Conservation (phyloP, 2,888 invertebrate species). For the Standfussiana lucernea region DNA sequence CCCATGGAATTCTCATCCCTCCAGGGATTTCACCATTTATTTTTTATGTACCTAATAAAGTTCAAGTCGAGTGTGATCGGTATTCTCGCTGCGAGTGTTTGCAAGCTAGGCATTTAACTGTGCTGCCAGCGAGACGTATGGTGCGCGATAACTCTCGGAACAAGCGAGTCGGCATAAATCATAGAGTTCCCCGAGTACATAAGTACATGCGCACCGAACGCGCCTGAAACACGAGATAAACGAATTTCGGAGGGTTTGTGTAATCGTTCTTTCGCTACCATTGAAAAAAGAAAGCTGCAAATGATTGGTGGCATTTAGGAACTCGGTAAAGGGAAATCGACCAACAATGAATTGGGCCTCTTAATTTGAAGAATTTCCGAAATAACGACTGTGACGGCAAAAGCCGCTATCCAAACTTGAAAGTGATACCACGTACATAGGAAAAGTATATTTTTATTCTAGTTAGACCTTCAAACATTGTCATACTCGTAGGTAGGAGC, state of each 20-base stretch:
- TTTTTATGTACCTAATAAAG: not conserved
- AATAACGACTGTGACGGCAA: not conserved
- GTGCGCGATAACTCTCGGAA: constrained; percentile 56
- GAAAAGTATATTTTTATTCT: too few relatives aligned
- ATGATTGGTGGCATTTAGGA: constrained; percentile 7
- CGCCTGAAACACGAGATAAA: constrained; percentile 49
- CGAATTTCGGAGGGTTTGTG: constrained; percentile 41
- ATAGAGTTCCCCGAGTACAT: constrained; percentile 44
- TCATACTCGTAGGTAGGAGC: too few relatives aligned
- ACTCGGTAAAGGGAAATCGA: not conserved
- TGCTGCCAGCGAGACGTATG: constrained; percentile 56
- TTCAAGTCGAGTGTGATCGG: not conserved
- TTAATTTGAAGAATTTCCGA: not conserved
- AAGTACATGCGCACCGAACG: constrained; percentile 12
- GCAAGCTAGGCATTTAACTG: constrained; percentile 38
- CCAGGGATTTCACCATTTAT: not conserved
- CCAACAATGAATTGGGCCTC: not conserved
- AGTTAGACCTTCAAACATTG: not conserved
- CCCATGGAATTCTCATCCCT: not conserved
- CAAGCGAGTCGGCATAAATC: constrained; percentile 61
- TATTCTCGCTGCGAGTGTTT: constrained; percentile 11
- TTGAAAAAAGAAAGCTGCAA: constrained; percentile 21
- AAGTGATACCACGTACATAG: not conserved
- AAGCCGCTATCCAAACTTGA: not conserved
- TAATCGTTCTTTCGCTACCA: constrained; percentile 42